phyloP scores from a whole-genome alignment of 2,888 invertebrate genomes.

The Mythimna ferrago region DNA sequence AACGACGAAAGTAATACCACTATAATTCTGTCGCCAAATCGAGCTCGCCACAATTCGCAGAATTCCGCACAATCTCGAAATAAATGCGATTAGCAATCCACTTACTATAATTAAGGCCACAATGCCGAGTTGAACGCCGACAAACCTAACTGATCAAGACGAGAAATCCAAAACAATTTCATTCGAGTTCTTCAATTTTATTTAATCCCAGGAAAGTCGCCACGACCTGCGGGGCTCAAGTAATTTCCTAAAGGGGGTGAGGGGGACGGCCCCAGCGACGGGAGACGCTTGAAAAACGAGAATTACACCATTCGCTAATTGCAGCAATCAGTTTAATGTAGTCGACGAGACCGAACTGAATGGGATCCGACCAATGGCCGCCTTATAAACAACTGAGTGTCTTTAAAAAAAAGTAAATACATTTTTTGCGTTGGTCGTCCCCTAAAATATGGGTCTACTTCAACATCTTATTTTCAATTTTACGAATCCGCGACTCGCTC shows the following conservation, averaged over 20 bases:
- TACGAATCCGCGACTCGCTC: slow-evolving; percentile 23
- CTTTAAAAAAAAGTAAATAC: slow-evolving; percentile 66
- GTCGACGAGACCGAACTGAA: slow-evolving; percentile 85
- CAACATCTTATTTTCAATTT: slow-evolving; percentile 60
- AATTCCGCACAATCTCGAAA: slow-evolving; percentile 68
- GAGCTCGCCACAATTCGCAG: slow-evolving; percentile 60
- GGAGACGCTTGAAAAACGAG: slow-evolving; percentile 86
- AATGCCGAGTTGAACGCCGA: slow-evolving; percentile 76
- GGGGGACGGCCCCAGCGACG: slow-evolving; percentile 66
- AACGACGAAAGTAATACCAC: slow-evolving; percentile 61
- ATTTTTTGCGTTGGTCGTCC: slow-evolving; percentile 53
- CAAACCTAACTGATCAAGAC: slow-evolving; percentile 80
- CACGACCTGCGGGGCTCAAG: slow-evolving; percentile 85
- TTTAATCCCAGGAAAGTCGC: slow-evolving; percentile 85
- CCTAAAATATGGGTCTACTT: slow-evolving; percentile 57
- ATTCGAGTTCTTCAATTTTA: slow-evolving; percentile 87
- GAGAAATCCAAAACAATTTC: slow-evolving; percentile 87
- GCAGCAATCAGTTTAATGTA: slow-evolving; percentile 90
- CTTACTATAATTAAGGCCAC: slow-evolving; percentile 83
- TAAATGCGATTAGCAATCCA: slow-evolving; percentile 83
- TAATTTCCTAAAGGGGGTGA: slow-evolving; percentile 83
- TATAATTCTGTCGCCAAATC: slow-evolving; percentile 63
- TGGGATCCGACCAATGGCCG: slow-evolving; percentile 79
- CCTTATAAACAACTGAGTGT: slow-evolving; percentile 78
- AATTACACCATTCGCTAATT: slow-evolving; percentile 90